Base-by-base conservation (phyloP, 2,888 invertebrate species). In the Macaria liturata region DNA sequence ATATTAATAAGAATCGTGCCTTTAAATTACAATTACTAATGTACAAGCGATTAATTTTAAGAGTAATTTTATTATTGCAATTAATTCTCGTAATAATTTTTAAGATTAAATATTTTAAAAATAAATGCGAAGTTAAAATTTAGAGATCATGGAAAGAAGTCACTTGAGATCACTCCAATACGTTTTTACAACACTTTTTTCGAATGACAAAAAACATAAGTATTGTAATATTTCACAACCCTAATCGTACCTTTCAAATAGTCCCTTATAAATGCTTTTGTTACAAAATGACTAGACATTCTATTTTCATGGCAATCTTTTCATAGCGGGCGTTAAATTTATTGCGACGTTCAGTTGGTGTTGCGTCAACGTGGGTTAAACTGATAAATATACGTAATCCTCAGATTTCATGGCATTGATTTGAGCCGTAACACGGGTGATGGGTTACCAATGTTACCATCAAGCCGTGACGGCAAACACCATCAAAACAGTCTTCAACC, bases 181-280 rank as follows among this genome's bases (percentile, higher is more conserved):
- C 72, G 64, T 68, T 75, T 37, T 78, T 75, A 78, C 65, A 74
- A 75, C 63, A 75, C 72, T 67, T 76, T 78, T 81, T 70, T 32
- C 76, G 78, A 81, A 81, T 68, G 73, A 82, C 80, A 83, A 83
- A 83, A 83, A 75, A 87, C 48, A 87, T 86, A 88, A 20, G 20
- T 20, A 20, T 20, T 20, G 20, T 86, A 86, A 81, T 86, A 80
- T 81, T 80, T 91, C 91, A 91, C 90, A 91, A 91, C 91, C 90
- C 90, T 90, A 87, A 86, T 86, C 85, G 80, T 83, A 80, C 76
- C 72, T 74, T 76, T 72, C 70, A 74, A 69, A 71, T 72, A 76
- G 75, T 77, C 76, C 75, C 74, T 74, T 75, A 72, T 83, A 83
- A 85, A 85, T 84, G 81, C 80, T 80, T 79, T 70, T 76, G 78